These are phyloP conservation scores for Rallus limicola DNA, from an alignment of 2,113 vertebrate species.

Conservation along the genomic window DNA sequence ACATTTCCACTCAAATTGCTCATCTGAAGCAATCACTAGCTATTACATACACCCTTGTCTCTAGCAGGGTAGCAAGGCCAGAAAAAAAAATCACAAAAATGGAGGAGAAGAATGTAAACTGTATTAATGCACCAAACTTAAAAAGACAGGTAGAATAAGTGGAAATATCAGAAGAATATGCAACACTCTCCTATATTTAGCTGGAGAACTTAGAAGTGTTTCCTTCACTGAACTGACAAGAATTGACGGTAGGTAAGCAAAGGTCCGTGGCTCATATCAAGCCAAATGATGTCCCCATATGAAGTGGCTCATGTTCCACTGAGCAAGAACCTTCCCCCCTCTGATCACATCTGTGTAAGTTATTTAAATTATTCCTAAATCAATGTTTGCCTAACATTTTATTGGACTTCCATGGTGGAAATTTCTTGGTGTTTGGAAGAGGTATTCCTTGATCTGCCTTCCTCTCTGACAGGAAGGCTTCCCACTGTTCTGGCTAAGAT, in stretches of 20 bases:
- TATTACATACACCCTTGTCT: not conserved
- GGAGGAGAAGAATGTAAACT: not conserved
- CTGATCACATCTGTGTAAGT: not conserved
- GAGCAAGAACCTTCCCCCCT: not conserved
- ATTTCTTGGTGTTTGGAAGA: not conserved
- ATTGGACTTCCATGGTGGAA: fast-evolving
- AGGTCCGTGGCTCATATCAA: not conserved
- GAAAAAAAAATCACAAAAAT: not conserved
- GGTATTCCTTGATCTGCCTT: not conserved
- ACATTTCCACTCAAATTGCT: not conserved
- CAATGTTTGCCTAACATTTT: not conserved
- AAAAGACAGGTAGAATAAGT: not conserved
- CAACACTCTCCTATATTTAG: not conserved
- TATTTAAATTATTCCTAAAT: not conserved
- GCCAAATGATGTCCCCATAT: fast-evolving
- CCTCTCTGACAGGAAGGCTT: not conserved
- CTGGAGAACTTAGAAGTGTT: not conserved
- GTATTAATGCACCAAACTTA: not conserved
- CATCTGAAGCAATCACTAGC: constrained; percentile 3
- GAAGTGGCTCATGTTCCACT: not conserved
- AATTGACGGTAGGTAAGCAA: not conserved
- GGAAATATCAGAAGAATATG: not conserved
- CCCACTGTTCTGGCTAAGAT: not conserved
- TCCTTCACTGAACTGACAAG: not conserved
- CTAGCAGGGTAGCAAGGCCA: not conserved